These are phyloP conservation scores for Deilephila porcellus DNA, from an alignment of 2,888 invertebrate species.

Conservation along the genomic window DNA sequence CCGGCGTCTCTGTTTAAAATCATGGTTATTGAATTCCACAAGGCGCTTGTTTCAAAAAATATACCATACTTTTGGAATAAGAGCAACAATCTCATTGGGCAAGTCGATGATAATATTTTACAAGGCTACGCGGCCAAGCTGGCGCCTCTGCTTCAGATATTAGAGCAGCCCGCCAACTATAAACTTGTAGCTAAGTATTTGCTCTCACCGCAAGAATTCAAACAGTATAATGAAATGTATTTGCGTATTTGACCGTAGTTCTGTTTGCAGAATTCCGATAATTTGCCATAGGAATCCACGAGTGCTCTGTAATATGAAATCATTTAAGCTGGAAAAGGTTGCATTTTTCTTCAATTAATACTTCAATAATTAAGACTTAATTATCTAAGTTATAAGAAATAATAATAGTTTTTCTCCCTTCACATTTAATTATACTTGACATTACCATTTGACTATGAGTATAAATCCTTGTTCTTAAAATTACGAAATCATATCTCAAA, in stretches of 20 bases:
- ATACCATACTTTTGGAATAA: conserved; percentile 81
- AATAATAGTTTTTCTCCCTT: too few relatives aligned
- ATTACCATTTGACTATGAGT: too few relatives aligned
- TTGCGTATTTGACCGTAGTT: conserved; percentile 23
- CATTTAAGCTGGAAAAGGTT: neutral
- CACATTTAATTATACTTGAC: too few relatives aligned
- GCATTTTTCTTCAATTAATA: too few relatives aligned
- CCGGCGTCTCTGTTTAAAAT: conserved; percentile 62
- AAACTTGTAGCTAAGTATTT: conserved; percentile 62
- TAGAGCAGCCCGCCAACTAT: conserved; percentile 51
- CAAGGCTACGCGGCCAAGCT: conserved; percentile 56
- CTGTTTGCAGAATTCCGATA: neutral
- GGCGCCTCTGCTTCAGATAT: conserved; percentile 48
- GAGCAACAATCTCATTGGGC: conserved; percentile 70
- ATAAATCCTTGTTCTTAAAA: too few relatives aligned
- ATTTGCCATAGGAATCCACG: neutral
- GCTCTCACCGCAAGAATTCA: conserved; percentile 55
- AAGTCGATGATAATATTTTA: conserved; percentile 45
- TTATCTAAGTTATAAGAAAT: too few relatives aligned
- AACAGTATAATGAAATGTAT: conserved; percentile 50
- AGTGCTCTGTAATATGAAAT: neutral
- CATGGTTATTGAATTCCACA: conserved; percentile 69
- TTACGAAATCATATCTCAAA: too few relatives aligned
- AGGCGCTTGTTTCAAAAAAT: conserved; percentile 52
- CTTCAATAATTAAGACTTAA: too few relatives aligned